Evolutionary conservation across 2,888 invertebrate genomes (phyloP), one percentile per base, ranked within the genome.

Genomic region (Melinaea marsaeus): DNA sequence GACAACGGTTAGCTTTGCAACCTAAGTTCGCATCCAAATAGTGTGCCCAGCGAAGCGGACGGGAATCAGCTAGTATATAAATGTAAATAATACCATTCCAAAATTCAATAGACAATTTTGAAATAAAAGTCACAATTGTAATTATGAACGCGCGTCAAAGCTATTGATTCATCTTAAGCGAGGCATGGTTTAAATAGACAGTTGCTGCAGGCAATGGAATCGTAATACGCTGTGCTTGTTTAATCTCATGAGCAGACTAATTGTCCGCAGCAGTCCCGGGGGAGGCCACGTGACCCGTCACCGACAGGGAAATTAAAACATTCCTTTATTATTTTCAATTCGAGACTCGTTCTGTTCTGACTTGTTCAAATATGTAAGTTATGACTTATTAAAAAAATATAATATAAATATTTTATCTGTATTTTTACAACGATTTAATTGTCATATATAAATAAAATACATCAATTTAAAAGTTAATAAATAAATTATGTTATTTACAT

Each of bases 241-340:
- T 88, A 89, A 88, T 87, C 86, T 86, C 86, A 86, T 86, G 88
- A 88, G 84, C 86, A 82, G 82, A 84, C 88, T 90, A 89, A 90
- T 90, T 90, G 89, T 88, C 83, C 86, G 74, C 76, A 75, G 86
- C 84, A 87, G 86, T 88, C 89, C 87, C 74, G 87, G 88, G 75
- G 70, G 72, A 67, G 72, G 75, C 79, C 91, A 91, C 91, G 91
- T 90, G 91, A 88, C 91, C 91, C 86, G 91, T 91, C 91, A 91
- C 81, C 84, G 81, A 86, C 91, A 91, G 91, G 79, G 83, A 90
- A 90, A 90, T 91, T 90, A 90, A 90, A 91, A 88, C 88, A 90
- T 90, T 88, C 88, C 86, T 83, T 84, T 88, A 88, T 88, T 88
- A 89, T 88, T 87, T 88, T 82, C 74, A 76, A 72, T 74, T 73